Conservation (phyloP, 2,113 vertebrate genomes). For the Marcusenius ussheri region DNA sequence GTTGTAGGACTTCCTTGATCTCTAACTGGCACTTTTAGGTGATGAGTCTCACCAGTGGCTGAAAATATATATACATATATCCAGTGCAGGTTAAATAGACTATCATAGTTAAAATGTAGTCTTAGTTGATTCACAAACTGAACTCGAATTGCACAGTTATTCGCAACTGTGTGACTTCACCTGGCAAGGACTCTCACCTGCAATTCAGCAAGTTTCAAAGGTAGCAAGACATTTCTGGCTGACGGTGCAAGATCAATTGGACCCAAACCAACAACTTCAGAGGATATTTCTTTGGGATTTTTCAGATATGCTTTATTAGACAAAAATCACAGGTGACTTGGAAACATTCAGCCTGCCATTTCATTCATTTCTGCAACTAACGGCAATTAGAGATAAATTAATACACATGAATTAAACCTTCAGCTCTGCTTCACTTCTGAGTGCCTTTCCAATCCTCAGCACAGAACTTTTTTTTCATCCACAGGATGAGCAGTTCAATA, state of each 20-base stretch:
- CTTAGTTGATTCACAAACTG: neutral
- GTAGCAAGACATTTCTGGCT: neutral
- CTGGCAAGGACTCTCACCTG: neutral
- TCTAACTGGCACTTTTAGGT: neutral
- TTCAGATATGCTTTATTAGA: neutral
- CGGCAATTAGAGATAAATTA: slow-evolving; percentile 3
- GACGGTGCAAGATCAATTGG: neutral
- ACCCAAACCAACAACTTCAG: neutral
- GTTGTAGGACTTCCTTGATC: neutral
- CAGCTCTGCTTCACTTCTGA: neutral
- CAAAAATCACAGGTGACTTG: neutral
- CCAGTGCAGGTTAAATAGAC: neutral
- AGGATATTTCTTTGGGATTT: neutral
- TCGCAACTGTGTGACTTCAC: neutral
- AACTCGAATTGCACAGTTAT: neutral
- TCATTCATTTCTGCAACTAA: neutral
- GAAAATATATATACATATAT: neutral
- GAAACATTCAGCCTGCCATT: neutral
- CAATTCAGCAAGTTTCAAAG: neutral
- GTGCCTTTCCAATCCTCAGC: neutral
- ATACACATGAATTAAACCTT: neutral
- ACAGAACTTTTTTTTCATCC: neutral
- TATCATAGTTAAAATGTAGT: neutral
- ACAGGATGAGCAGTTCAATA: neutral
- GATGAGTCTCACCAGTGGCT: neutral